Evolutionary conservation across 92 coral and sea anemone species (phyloP).

Genomic region (Chrysogorgia sp.): DNA sequence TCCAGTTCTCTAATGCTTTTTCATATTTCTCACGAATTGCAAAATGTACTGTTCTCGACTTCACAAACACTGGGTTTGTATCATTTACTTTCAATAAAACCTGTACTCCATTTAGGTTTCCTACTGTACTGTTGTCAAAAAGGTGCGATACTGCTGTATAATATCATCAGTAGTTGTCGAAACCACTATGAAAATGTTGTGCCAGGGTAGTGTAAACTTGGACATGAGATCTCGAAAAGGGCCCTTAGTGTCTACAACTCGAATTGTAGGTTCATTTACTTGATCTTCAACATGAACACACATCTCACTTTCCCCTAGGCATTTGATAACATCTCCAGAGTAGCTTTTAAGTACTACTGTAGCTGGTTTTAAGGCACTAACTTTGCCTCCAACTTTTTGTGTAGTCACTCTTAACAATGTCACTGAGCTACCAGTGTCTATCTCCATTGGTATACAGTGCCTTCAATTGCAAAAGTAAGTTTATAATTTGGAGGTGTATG

Average conservation of each 20-base stretch:
- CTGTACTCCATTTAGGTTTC: too few species aligned
- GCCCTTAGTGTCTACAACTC: conserved; percentile 54
- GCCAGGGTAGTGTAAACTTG: conserved; percentile 48
- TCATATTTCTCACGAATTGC: too few species aligned
- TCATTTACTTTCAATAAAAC: too few species aligned
- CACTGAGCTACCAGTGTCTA: conserved; percentile 57
- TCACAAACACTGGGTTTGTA: too few species aligned
- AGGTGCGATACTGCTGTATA: too few species aligned
- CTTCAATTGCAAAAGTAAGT: too few species aligned
- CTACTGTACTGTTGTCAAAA: too few species aligned
- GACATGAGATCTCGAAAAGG: conserved; percentile 58
- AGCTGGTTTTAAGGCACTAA: conserved; percentile 33
- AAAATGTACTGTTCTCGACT: too few species aligned
- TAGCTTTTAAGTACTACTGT: conserved; percentile 48
- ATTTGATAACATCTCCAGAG: conserved; percentile 44
- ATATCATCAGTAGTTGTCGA: too few species aligned
- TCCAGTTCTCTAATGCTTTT: too few species aligned
- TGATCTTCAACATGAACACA: conserved; percentile 48
- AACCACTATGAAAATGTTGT: too few species aligned
- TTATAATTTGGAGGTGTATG: too few species aligned
- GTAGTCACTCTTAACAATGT: conserved; percentile 41
- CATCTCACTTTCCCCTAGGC: conserved; percentile 54
- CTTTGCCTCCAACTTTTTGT: conserved; percentile 37
- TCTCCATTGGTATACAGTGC: conserved; percentile 45
- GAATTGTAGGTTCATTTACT: conserved; percentile 25